These are phyloP conservation scores for Limosa lapponica DNA, from an alignment of 2,797 vertebrate genomes.

Conservation along the genomic window DNA sequence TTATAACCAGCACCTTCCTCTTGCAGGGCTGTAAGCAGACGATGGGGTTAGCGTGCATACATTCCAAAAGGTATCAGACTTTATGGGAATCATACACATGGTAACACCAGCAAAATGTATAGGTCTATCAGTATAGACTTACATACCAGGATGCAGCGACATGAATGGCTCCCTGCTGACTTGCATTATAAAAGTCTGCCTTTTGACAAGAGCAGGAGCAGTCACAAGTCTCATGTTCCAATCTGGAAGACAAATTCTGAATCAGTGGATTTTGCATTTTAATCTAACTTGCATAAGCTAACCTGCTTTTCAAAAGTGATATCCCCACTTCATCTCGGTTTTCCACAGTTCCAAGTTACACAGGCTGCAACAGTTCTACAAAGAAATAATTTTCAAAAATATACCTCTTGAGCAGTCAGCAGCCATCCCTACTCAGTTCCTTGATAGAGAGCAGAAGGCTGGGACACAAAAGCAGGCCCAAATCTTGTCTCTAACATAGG, in stretches of 20 bases:
- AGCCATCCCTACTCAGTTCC: not conserved
- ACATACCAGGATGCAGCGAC: not conserved
- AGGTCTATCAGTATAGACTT: not conserved
- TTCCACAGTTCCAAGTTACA: not conserved
- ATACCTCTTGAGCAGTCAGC: not conserved
- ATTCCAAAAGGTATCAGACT: not conserved
- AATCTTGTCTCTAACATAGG: not conserved
- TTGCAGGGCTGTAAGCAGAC: not conserved
- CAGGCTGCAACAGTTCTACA: fast-evolving
- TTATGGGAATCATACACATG: not conserved
- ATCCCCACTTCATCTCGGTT: not conserved
- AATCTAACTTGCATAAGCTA: not conserved
- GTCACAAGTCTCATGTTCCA: not conserved
- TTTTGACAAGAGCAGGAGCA: not conserved
- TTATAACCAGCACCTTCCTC: not conserved
- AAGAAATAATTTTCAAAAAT: not conserved
- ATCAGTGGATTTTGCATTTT: not conserved
- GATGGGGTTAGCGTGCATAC: not conserved
- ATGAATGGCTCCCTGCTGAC: not conserved
- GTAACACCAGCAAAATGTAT: not conserved
- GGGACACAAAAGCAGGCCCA: not conserved
- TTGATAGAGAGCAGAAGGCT: not conserved
- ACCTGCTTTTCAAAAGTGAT: not conserved
- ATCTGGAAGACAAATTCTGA: not conserved
- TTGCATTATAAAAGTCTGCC: not conserved